These are phyloP conservation scores for Ceyx margarethae DNA, from an alignment of 2,113 vertebrate genomes.

Conservation along the genomic window DNA sequence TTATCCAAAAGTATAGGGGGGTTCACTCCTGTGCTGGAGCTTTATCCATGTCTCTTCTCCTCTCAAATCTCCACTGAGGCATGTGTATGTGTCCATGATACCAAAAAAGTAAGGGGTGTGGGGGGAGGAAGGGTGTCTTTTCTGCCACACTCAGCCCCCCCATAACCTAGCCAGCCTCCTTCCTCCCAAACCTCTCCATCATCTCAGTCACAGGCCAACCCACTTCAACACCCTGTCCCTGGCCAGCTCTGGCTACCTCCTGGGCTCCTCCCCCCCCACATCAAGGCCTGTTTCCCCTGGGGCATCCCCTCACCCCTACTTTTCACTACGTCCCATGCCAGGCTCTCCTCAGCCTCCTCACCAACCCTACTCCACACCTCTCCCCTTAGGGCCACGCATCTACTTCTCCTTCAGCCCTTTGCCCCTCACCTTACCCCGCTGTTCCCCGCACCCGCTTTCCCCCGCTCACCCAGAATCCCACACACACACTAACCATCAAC, in stretches of 20 bases:
- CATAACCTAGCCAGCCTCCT: neutral
- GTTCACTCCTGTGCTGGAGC: fast-evolving
- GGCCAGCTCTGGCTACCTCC: neutral
- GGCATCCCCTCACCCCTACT: neutral
- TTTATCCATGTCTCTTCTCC: fast-evolving
- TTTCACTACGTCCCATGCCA: neutral
- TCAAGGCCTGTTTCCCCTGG: fast-evolving
- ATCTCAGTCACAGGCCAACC: too few relatives aligned
- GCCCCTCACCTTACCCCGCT: too few relatives aligned
- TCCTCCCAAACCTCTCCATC: neutral
- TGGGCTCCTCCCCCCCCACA: too few relatives aligned
- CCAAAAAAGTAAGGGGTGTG: fast-evolving
- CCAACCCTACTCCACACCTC: neutral
- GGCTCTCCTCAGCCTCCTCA: too few relatives aligned
- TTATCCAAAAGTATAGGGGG: fast-evolving
- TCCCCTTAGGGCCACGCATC: too few relatives aligned
- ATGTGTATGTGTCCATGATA: neutral
- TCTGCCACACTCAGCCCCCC: neutral
- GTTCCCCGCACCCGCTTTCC: neutral
- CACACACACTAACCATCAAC: neutral
- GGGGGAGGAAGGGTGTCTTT: too few relatives aligned
- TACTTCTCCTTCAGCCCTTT: neutral
- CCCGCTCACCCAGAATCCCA: neutral
- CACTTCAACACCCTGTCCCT: neutral
- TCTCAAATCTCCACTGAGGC: neutral